Base-by-base conservation (phyloP, 2,797 vertebrate genomes). In the Knipowitschia caucasica region DNA sequence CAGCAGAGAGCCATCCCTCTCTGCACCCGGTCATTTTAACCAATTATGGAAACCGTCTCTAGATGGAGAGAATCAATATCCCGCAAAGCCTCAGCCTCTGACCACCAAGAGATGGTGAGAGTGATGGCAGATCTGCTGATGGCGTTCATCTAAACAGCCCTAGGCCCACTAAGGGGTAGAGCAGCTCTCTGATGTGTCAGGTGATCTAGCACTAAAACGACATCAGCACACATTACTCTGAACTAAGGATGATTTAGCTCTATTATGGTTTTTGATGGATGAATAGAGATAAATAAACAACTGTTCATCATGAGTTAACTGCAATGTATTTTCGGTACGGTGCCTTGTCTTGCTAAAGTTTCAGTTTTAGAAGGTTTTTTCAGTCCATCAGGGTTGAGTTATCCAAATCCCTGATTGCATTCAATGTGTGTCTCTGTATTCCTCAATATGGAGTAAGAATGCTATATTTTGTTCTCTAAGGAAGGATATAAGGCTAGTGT, bases 11-110 rank as follows among this genome's bases (percentile, higher is more conserved):
- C 79, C 79, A 78, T 90, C 84, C 86, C 89, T 89, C 90, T 90
- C 89, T 83, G 84, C 88, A 86, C 88, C 86, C 86, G 89, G 89
- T 90, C 90, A 91, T 91, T 92, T 91, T 86, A 91, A 91, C 89
- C 90, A 92, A 91, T 92, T 92, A 92, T 84, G 86, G 87, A 88
- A 88, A 88, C 87, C 82, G 85, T 88, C 87, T 88, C 87, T 74
- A 83, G 88, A 89, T 84, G 85, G 86, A 80, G 78, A 77, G 81
- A 86, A 90, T 90, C 87, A 80, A 90, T 91, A 89, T 86, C 85
- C 84, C 88, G 83, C 87, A 86, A 86, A 87, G 83, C 82, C 82
- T 85, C 85, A 82, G 81, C 78, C 82, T 82, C 80, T 76, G 80
- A 88, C 88, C 84, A 83, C 85, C 81, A 74, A 62, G 81, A 88